Evolutionary conservation across 2,113 vertebrate species (phyloP).

Genomic region (Choloepus hoffmanni): DNA sequence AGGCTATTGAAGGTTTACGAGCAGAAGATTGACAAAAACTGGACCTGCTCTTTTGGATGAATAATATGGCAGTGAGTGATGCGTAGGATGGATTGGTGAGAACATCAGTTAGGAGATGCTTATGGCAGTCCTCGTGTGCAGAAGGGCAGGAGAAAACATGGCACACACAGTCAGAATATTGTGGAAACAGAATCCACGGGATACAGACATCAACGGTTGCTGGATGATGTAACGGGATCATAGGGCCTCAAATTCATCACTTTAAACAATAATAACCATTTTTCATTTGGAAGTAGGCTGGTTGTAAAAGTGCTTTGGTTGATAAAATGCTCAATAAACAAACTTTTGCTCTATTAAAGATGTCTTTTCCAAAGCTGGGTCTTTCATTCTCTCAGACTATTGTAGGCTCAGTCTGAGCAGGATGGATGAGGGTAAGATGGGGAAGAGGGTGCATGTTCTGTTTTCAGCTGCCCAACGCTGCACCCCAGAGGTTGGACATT

Average conservation of each 20-base stretch:
- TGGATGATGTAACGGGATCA: not conserved
- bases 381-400: not conserved
- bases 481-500: constrained; percentile 64
- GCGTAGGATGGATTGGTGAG: not conserved
- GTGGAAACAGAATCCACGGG: not conserved
- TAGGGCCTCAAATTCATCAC: not conserved
- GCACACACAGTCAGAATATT: not conserved
- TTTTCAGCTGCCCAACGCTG: constrained; percentile 67
- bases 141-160: not conserved
- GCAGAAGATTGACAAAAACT: not conserved
- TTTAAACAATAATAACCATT: not conserved
- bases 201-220: fast-evolving
- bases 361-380: not conserved
- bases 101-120: not conserved
- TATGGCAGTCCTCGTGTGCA: not conserved
- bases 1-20: not conserved
- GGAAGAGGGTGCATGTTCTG: fast-evolving
- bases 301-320: not conserved
- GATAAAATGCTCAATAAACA: not conserved
- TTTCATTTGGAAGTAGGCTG: not conserved
- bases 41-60: not conserved
- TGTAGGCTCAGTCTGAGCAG: fast-evolving
- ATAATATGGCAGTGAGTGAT: no score
- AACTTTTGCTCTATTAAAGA: not conserved
- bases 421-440: not conserved